phyloP scores from a whole-genome alignment of 2,888 invertebrate species.

The Zaprionus lineosus region DNA sequence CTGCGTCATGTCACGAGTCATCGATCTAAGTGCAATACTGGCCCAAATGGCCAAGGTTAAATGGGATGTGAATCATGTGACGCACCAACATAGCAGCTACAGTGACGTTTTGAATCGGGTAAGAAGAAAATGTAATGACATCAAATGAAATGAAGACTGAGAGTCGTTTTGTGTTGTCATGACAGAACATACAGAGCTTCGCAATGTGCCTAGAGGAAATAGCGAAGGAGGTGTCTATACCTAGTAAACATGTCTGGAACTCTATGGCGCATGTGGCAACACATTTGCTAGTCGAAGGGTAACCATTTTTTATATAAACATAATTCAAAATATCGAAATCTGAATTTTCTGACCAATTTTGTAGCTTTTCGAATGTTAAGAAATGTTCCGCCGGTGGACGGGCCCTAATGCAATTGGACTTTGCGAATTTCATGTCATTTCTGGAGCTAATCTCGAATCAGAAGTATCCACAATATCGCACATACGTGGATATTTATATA shows the following conservation, averaged over 20 bases:
- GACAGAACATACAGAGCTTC: slow-evolving; percentile 86
- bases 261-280: slow-evolving; percentile 93
- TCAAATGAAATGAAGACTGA: too few relatives aligned
- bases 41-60: slow-evolving; percentile 95
- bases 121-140: slow-evolving; percentile 56
- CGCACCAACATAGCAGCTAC: slow-evolving; percentile 96
- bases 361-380: slow-evolving; percentile 92
- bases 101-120: slow-evolving; percentile 89
- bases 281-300: slow-evolving; percentile 95
- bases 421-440: slow-evolving; percentile 95
- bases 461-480: slow-evolving; percentile 92
- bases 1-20: slow-evolving; percentile 90
- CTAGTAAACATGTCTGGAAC: slow-evolving; percentile 91
- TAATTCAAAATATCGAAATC: too few relatives aligned
- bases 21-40: slow-evolving; percentile 90
- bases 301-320: slow-evolving; percentile 49
- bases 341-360: too few relatives aligned
- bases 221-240: slow-evolving; percentile 87
- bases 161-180: too few relatives aligned
- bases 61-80: slow-evolving; percentile 97
- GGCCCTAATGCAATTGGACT: slow-evolving; percentile 98
- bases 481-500: slow-evolving; percentile 96
- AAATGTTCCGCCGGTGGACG: slow-evolving; percentile 98
- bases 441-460: slow-evolving; percentile 92
- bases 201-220: slow-evolving; percentile 90